Percentiles rank a stretch among this genome's conserved stretches.
These are phyloP conservation scores for Lanius collurio DNA, from an alignment of 2,113 vertebrate species.

Conservation along the genomic window DNA sequence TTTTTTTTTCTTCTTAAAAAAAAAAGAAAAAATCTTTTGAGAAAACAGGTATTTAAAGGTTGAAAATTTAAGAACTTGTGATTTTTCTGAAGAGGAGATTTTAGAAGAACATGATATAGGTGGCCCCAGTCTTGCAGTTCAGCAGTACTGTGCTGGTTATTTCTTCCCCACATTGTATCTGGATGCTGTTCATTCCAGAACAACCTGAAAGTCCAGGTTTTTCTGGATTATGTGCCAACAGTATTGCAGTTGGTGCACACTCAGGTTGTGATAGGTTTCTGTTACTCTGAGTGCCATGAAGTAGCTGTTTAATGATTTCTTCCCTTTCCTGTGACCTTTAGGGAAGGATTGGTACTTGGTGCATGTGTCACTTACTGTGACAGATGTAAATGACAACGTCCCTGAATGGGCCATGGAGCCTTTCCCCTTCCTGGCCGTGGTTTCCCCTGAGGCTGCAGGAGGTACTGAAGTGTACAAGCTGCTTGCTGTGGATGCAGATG, in stretches of 20 bases:
- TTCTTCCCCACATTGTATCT: neutral
- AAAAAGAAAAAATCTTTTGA: neutral
- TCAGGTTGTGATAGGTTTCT: neutral
- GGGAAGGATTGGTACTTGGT: constrained; percentile 85
- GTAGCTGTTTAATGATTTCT: neutral
- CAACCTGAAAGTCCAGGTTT: neutral
- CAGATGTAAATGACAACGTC: constrained; percentile 84
- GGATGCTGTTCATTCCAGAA: neutral
- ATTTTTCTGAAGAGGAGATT: neutral
- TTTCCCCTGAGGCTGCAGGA: constrained; percentile 71
- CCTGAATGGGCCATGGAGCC: constrained; percentile 87
- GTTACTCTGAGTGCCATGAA: neutral
- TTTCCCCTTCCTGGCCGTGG: constrained; percentile 80
- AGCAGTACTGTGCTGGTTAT: neutral
- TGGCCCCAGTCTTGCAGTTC: neutral
- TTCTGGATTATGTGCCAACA: neutral
- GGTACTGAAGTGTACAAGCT: constrained; percentile 84
- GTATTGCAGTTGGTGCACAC: neutral
- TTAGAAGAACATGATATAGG: neutral
- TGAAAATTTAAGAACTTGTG: neutral
- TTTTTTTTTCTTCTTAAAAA: neutral
- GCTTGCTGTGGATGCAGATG: constrained; percentile 81
- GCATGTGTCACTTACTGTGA: constrained; percentile 79
- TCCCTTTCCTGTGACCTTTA: neutral
- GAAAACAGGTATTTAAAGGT: neutral